These are phyloP conservation scores for Eulemur rubriventer DNA, from an alignment of 2,797 vertebrate species.

Conservation along the genomic window DNA sequence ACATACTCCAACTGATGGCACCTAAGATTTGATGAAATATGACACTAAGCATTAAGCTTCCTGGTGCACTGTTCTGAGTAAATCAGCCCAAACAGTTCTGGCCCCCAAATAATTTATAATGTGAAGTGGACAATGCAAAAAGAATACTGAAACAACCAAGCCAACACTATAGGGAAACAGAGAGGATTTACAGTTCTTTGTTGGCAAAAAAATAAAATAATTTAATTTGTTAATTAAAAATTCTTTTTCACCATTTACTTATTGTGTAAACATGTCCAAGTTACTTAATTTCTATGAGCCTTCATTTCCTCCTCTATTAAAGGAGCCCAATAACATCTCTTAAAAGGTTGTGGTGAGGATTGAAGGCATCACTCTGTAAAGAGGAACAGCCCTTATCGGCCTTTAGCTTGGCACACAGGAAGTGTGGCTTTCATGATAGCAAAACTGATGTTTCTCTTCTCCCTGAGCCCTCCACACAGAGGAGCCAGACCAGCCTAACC, in stretches of 20 bases:
- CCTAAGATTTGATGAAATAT: constrained; percentile 13
- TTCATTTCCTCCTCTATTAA: not conserved
- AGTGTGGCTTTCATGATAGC: not conserved
- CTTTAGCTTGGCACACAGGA: not conserved
- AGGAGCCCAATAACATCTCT: not conserved
- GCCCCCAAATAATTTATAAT: constrained; percentile 26
- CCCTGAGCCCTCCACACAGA: not conserved
- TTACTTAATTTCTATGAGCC: not conserved
- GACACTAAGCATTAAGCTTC: not conserved
- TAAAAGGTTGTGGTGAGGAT: not conserved
- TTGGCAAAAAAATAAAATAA: not conserved
- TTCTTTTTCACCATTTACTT: not conserved
- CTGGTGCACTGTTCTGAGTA: not conserved
- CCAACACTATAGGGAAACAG: not conserved
- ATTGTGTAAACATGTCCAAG: not conserved
- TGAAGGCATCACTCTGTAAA: not conserved
- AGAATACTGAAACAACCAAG: not conserved
- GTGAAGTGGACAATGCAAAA: not conserved
- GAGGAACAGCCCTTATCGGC: not conserved
- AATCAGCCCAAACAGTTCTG: constrained; percentile 20
- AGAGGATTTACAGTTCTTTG: not conserved
- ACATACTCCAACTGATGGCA: not conserved
- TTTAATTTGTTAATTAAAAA: not conserved
- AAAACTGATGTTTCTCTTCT: not conserved
- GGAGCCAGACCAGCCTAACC: not conserved